A percentile compares a stretch with the other conserved stretches of the same genome.
Conservation (phyloP, 2,113 vertebrate species). For the Pampusana beccarii region DNA sequence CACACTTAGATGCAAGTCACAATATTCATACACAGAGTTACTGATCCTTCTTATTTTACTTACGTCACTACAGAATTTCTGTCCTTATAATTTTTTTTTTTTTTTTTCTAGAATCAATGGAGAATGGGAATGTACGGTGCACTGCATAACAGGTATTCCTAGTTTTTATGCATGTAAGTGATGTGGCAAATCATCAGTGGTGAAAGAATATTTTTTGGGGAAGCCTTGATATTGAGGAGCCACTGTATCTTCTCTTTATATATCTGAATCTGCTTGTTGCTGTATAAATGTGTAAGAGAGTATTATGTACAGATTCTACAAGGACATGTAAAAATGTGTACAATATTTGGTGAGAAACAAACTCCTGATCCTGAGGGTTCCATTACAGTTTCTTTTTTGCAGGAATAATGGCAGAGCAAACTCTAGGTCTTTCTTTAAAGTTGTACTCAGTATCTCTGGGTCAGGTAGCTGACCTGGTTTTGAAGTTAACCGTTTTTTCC, state of each 20-base stretch:
- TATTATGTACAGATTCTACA: neutral
- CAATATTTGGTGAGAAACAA: neutral
- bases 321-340: neutral
- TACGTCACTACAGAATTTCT: neutral
- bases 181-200: neutral
- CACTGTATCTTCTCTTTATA: neutral
- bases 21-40: neutral
- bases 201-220: neutral
- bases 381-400: neutral
- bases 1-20: neutral
- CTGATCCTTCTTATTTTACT: neutral
- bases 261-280: neutral
- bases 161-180: neutral
- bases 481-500: neutral
- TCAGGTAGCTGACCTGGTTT: neutral
- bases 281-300: neutral
- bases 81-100: neutral
- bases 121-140: neutral
- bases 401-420: neutral
- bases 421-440: neutral
- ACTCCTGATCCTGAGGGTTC: neutral
- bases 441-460: neutral
- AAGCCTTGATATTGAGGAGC: neutral
- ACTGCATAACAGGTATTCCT: neutral
- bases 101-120: neutral